Percentiles rank a stretch among this genome's conserved stretches.
phyloP scores from a whole-genome alignment of 2,888 invertebrate species.

The Athripsodes cinereus region DNA sequence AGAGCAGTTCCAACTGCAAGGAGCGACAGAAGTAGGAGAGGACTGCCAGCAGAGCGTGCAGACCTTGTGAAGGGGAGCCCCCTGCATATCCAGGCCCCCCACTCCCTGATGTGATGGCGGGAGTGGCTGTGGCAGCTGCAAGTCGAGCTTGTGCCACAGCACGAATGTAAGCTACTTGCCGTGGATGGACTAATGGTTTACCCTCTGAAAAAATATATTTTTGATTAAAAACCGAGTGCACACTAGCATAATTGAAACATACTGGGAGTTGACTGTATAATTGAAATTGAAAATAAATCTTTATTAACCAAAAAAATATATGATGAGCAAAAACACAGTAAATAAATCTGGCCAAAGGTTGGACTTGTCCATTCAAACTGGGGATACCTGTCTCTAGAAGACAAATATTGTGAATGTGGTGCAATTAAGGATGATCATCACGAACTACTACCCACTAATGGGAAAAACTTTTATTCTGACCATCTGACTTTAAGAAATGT shows the following conservation, averaged over 20 bases:
- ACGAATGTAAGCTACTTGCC: slow-evolving; percentile 91
- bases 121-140: slow-evolving; percentile 51
- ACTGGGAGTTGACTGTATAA: no score
- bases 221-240: no score
- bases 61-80: slow-evolving; percentile 65
- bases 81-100: slow-evolving; percentile 56
- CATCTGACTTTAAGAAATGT: no score
- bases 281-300: not conserved
- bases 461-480: no score
- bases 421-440: no score
- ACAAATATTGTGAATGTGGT: no score
- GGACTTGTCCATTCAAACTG: no score
- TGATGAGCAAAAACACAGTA: no score
- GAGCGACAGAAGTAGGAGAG: slow-evolving; percentile 93
- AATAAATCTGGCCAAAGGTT: no score
- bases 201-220: slow-evolving; percentile 59
- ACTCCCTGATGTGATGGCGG: not conserved
- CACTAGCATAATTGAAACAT: no score
- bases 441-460: no score
- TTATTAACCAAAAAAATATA: not conserved
- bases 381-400: no score
- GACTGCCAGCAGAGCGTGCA: slow-evolving; percentile 60
- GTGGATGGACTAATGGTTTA: slow-evolving; percentile 87
- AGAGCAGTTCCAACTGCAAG: slow-evolving; percentile 83
- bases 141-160: slow-evolving; percentile 88